These are phyloP conservation scores for Manduca sexta DNA, from an alignment of 1,140 invertebrate species.

Conservation along the genomic window DNA sequence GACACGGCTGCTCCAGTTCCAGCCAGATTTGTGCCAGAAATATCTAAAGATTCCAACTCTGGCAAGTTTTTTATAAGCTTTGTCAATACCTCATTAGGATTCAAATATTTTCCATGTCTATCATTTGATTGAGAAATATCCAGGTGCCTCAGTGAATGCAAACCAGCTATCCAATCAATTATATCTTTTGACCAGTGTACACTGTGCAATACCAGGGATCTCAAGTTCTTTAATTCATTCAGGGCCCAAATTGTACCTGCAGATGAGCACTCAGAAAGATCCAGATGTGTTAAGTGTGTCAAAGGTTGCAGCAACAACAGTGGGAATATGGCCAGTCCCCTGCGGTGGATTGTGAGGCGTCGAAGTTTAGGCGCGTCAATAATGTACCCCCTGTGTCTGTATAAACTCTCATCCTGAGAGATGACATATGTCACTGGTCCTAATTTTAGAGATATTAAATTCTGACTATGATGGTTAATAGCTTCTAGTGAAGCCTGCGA, in stretches of 20 bases:
- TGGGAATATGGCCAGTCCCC: constrained; percentile 71
- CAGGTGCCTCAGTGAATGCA: constrained; percentile 79
- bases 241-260: constrained; percentile 75
- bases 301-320: constrained; percentile 75
- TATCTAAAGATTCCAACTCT: constrained; percentile 86
- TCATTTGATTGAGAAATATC: constrained; percentile 87
- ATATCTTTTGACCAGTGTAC: constrained; percentile 69
- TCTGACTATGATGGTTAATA: constrained; percentile 74
- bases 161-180: constrained; percentile 70
- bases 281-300: constrained; percentile 81
- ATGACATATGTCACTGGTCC: constrained; percentile 37
- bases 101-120: constrained; percentile 76
- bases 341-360: constrained; percentile 75
- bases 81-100: constrained; percentile 79
- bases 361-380: constrained; percentile 79
- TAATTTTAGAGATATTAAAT: constrained; percentile 64
- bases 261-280: constrained; percentile 83
- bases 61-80: constrained; percentile 83
- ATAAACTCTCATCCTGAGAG: constrained; percentile 34
- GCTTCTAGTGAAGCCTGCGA: constrained; percentile 74
- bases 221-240: constrained; percentile 77
- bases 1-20: constrained; percentile 81
- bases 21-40: constrained; percentile 88
- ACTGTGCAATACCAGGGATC: constrained; percentile 85
- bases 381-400: constrained; percentile 55